Conservation (phyloP, 2,113 vertebrate genomes). For the Chlorodrepanis virens region DNA sequence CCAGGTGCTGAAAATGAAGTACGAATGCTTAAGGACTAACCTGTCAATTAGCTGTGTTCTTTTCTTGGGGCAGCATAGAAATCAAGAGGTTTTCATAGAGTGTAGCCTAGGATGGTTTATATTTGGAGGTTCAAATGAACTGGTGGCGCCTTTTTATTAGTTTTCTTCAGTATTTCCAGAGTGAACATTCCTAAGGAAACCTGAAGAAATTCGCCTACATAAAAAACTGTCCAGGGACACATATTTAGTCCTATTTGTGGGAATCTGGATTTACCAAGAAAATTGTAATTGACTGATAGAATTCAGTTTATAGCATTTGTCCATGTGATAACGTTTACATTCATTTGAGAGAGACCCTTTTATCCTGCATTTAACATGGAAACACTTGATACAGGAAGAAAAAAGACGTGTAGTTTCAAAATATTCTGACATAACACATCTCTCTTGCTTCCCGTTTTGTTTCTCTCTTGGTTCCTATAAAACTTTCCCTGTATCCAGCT, state of each 20-base stretch:
- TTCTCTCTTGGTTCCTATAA: neutral
- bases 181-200: neutral
- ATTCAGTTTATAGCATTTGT: neutral
- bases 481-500: neutral
- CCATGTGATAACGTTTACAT: neutral
- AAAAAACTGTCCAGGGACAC: neutral
- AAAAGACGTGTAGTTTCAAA: neutral
- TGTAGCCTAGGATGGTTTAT: neutral
- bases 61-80: neutral
- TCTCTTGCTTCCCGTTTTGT: neutral
- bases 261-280: neutral
- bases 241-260: neutral
- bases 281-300: neutral
- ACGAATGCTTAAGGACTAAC: neutral
- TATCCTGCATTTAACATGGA: neutral
- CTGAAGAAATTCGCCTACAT: accelerated
- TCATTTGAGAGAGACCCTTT: neutral
- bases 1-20: neutral
- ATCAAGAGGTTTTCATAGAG: neutral
- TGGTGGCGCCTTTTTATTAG: accelerated
- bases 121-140: neutral
- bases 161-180: neutral
- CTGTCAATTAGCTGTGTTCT: neutral
- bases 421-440: neutral
- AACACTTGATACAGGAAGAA: neutral